Base-by-base conservation (phyloP, 2,888 invertebrate genomes). In the Macrostomum cliftonense region DNA sequence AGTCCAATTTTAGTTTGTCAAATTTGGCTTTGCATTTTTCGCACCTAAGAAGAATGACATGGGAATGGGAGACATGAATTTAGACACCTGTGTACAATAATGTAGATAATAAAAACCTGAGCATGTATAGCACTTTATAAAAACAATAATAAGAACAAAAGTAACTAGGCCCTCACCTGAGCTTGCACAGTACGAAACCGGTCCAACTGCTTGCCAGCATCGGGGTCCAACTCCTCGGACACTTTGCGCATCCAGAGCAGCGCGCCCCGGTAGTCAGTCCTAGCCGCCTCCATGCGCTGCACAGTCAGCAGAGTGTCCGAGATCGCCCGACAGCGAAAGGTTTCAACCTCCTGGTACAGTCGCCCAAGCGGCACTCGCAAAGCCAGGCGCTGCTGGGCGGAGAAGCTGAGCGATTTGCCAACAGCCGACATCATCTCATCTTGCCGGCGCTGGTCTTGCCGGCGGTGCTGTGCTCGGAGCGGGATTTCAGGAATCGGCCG, bases 221-320 rank as follows among this genome's bases (percentile, higher is more conserved):
- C 97, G 0, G 97, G 97, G 70, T 99, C 93, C 38, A 99, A 75
- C 65, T 91, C 85, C 53, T 82, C 79, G 39, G 91, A 89, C 1
- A 86, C 80, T 51, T 93, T 87, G 72, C 97, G 97, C 93, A 99
- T 95, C 95, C 97, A 97, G 56, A 77, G 58, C 39, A 77, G 68
- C 39, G 76, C 74, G 9, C 76, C 97, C 47, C 97, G 77, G 69
- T 99, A 99, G 63, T 93, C 91, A 7, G 87, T 89, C 52, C 97
- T 77, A 4, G 84, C 79, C 64, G 83, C 84, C 70, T 97, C 95
- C 88, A 95, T 93, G 45, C 81, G 80, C 46, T 83, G 78, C 4
- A 97, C 82, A 1, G 93, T 95, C 47, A 78, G 77, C 47, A 83
- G 75, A 51, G 91, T 93, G 69, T 97, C 97, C 47, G 81, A 80